Evolutionary conservation across 2,113 vertebrate genomes (phyloP).

Genomic region (Sturnus vulgaris): DNA sequence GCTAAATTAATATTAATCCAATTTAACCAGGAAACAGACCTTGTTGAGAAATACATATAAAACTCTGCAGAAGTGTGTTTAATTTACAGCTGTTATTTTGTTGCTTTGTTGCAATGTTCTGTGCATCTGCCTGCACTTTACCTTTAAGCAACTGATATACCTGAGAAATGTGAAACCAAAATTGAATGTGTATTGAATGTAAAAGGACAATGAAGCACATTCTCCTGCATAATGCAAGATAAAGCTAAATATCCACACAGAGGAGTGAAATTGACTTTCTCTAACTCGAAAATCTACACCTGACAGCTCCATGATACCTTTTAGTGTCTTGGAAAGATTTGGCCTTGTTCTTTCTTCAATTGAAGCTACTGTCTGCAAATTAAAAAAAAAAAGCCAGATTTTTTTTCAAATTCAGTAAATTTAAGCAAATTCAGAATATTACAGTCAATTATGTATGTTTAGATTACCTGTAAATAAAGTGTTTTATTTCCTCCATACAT

Average conservation of each 20-base stretch:
- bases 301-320: slow-evolving; percentile 71
- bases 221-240: background rate
- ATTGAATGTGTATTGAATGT: background rate
- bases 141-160: background rate
- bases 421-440: background rate
- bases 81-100: background rate
- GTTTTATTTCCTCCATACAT: slow-evolving; percentile 96
- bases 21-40: background rate
- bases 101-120: background rate
- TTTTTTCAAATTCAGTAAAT: background rate
- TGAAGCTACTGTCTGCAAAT: slow-evolving; percentile 82
- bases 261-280: background rate
- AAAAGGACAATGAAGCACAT: background rate
- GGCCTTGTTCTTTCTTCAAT: slow-evolving; percentile 91
- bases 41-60: background rate
- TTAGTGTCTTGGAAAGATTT: slow-evolving; percentile 90
- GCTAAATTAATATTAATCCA: background rate
- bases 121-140: background rate
- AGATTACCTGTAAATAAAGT: slow-evolving; percentile 91
- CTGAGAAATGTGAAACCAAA: background rate
- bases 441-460: background rate
- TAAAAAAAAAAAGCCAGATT: background rate
- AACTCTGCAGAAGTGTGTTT: background rate
- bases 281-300: background rate
- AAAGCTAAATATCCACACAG: background rate